Evolutionary conservation across 2,888 invertebrate genomes (phyloP).

Genomic region (Noctua janthe): DNA sequence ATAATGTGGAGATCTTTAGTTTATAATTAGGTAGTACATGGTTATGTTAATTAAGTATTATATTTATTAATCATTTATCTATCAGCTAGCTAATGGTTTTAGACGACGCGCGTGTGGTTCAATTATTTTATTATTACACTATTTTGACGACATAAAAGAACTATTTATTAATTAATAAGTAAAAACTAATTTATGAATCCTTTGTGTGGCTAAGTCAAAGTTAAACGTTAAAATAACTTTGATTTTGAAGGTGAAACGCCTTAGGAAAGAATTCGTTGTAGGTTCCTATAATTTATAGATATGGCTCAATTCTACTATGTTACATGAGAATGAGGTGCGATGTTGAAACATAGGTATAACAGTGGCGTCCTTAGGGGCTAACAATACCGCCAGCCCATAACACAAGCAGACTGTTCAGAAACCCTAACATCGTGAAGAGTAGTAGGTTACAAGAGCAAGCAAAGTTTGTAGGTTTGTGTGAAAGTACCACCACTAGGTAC

Average conservation of each 20-base stretch:
- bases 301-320: slow-evolving; percentile 27
- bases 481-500: not conserved
- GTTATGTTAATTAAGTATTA: slow-evolving; percentile 22
- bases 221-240: slow-evolving; percentile 8
- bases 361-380: not conserved
- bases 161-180: slow-evolving; percentile 1
- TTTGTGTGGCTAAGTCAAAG: slow-evolving; percentile 2
- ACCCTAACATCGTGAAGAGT: too few species aligned
- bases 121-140: slow-evolving; percentile 11
- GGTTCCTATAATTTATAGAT: slow-evolving; percentile 25
- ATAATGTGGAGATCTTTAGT: slow-evolving; percentile 8
- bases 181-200: slow-evolving; percentile 8
- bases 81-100: slow-evolving; percentile 12
- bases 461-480: not conserved
- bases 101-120: not conserved
- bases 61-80: slow-evolving; percentile 19
- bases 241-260: not conserved
- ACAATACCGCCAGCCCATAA: too few species aligned
- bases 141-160: slow-evolving; percentile 12
- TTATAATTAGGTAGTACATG: slow-evolving; percentile 9
- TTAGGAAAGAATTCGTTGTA: slow-evolving; percentile 61
- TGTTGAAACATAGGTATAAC: not conserved
- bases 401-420: too few species aligned
- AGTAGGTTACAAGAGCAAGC: too few species aligned
- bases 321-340: not conserved